Conservation (phyloP, 92 coral and sea anemone species). For the Nematostella vectensis region DNA sequence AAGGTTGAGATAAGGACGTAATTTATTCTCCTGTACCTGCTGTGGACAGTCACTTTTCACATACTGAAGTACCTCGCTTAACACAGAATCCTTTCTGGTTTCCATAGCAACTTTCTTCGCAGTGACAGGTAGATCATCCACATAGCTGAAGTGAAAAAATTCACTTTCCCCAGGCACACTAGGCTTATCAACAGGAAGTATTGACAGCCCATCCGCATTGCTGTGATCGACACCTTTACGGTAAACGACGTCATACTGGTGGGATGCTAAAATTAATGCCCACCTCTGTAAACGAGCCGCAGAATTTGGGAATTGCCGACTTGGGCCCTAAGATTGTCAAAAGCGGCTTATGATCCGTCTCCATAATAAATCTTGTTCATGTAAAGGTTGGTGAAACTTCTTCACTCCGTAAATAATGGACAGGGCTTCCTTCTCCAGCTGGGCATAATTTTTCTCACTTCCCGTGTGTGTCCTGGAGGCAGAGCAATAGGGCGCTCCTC, state of each 20-base stretch:
- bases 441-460: conserved; percentile 30
- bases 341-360: conserved; percentile 43
- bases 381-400: no score
- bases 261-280: conserved; percentile 35
- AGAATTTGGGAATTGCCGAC: conserved; percentile 34
- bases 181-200: conserved; percentile 25
- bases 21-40: conserved; percentile 23
- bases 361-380: no score
- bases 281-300: conserved; percentile 43
- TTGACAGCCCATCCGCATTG: conserved; percentile 34
- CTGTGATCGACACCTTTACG: conserved; percentile 35
- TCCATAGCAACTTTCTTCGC: conserved; percentile 29
- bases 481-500: conserved; percentile 29
- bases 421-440: conserved; percentile 23
- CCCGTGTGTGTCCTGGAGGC: conserved; percentile 25
- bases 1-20: conserved; percentile 37
- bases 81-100: conserved; percentile 47
- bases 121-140: conserved; percentile 37
- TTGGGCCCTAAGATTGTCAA: conserved; percentile 29
- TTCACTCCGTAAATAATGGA: no score
- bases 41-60: conserved; percentile 48
- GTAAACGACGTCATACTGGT: conserved; percentile 34
- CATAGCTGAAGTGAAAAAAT: conserved; percentile 23
- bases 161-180: conserved; percentile 33
- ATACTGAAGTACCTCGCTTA: conserved; percentile 34